These are phyloP conservation scores for Macrocentrus cingulum DNA, from an alignment of 1,140 invertebrate genomes.

Conservation along the genomic window DNA sequence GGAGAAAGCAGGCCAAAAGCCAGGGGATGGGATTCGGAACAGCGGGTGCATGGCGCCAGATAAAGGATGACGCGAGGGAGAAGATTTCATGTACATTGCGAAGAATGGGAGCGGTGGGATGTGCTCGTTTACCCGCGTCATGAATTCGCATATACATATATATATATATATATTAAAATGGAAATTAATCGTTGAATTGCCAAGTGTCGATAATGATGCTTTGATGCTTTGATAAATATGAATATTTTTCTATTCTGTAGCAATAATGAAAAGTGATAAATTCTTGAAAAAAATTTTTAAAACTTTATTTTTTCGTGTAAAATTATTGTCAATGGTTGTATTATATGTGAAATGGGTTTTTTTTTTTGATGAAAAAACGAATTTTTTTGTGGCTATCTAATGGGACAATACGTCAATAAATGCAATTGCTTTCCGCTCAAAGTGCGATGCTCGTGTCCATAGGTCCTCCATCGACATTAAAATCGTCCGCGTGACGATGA, in stretches of 20 bases:
- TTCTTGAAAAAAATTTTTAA: too few relatives aligned
- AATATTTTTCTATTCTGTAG: too few relatives aligned
- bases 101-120: slow-evolving; percentile 17
- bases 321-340: too few relatives aligned
- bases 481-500: slow-evolving; percentile 7
- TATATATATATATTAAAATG: slow-evolving; percentile 12
- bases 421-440: slow-evolving; percentile 1
- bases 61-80: slow-evolving; percentile 23
- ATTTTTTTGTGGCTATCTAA: too few relatives aligned
- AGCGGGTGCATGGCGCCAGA: slow-evolving; percentile 20
- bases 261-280: too few relatives aligned
- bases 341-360: too few relatives aligned
- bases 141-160: slow-evolving; percentile 1
- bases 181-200: slow-evolving; percentile 21
- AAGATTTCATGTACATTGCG: slow-evolving; percentile 23
- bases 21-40: slow-evolving; percentile 17
- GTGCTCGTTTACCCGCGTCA: slow-evolving; percentile 20
- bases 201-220: too few relatives aligned
- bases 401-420: background rate
- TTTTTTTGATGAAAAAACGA: too few relatives aligned
- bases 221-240: too few relatives aligned
- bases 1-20: slow-evolving; percentile 15
- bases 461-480: background rate
- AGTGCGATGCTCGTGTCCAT: background rate
- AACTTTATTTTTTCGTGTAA: too few relatives aligned